Base-by-base conservation (phyloP, 2,888 invertebrate species). In the Nomada hirtipes region DNA sequence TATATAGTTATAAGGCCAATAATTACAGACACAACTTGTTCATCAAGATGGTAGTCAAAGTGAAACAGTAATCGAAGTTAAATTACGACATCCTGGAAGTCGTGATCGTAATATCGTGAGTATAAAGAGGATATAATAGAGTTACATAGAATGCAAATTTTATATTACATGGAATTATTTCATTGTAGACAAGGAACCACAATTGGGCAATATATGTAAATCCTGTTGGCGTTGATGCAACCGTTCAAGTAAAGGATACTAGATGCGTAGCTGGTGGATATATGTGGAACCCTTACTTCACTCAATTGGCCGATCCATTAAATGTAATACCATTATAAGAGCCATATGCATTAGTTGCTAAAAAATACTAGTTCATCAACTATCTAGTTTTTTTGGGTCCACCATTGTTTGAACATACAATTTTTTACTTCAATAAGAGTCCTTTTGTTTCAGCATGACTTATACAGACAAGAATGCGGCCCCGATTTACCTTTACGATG, bases 181-280 rank as follows among this genome's bases (percentile, higher is more conserved):
- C 83, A 85, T 93, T 94, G 42, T 92, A 98, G 97, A 98, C 98
- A 0, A 95, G 95, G 89, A 95, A 97, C 91, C 98, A 98, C 94
- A 96, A 97, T 89, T 98, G 98, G 98, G 97, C 97, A 70, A 97
- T 98, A 88, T 98, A 96, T 93, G 98, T 98, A 53, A 98, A 98
- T 94, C 97, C 98, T 0, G 97, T 98, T 61, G 98, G 98, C 0
- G 98, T 98, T 73, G 98, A 98, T 94, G 98, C 98, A 0, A 95
- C 97, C 0, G 98, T 98, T 9, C 95, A 96, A 92, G 96, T 97
- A 53, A 96, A 97, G 79, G 94, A 94, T 85, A 97, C 98, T 0
- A 95, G 98, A 86, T 98, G 98, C 93, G 97, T 98, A 11, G 98
- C 98, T 1, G 98, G 97, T 36, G 98, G 98, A 10, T 98, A 98